Percentiles rank a stretch among this genome's conserved stretches.
These are phyloP conservation scores for Echinops telfairi DNA, from an alignment of 2,113 vertebrate genomes.

Conservation along the genomic window DNA sequence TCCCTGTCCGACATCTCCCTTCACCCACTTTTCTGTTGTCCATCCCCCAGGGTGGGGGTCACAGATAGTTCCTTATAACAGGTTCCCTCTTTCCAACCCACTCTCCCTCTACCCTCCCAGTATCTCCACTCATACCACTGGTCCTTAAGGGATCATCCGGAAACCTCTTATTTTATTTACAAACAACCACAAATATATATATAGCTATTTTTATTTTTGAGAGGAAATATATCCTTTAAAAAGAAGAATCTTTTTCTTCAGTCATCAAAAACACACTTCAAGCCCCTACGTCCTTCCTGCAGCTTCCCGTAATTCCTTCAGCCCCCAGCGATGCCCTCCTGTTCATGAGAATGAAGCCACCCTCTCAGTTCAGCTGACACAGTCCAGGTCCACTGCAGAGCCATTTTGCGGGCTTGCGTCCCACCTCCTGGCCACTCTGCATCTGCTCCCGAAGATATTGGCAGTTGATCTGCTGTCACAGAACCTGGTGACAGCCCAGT, in stretches of 20 bases:
- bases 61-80: too few relatives aligned
- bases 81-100: too few relatives aligned
- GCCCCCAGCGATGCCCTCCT: not conserved
- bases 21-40: too few relatives aligned
- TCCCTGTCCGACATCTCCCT: too few relatives aligned
- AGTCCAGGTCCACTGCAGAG: rapidly evolving
- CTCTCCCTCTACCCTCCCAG: too few relatives aligned
- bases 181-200: too few relatives aligned
- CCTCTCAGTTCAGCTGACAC: not conserved
- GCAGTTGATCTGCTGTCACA: not conserved
- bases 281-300: not conserved
- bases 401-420: not conserved
- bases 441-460: not conserved
- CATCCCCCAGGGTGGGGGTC: too few relatives aligned
- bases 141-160: too few relatives aligned
- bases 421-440: not conserved
- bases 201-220: too few relatives aligned
- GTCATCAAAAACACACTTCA: not conserved
- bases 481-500: not conserved
- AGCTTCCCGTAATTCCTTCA: not conserved
- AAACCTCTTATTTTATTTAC: too few relatives aligned
- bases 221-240: too few relatives aligned
- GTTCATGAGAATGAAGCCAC: not conserved
- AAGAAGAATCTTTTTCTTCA: not conserved
- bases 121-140: too few relatives aligned